These are phyloP conservation scores for Brachionichthys hirsutus DNA, from an alignment of 2,113 vertebrate genomes.

Conservation along the genomic window DNA sequence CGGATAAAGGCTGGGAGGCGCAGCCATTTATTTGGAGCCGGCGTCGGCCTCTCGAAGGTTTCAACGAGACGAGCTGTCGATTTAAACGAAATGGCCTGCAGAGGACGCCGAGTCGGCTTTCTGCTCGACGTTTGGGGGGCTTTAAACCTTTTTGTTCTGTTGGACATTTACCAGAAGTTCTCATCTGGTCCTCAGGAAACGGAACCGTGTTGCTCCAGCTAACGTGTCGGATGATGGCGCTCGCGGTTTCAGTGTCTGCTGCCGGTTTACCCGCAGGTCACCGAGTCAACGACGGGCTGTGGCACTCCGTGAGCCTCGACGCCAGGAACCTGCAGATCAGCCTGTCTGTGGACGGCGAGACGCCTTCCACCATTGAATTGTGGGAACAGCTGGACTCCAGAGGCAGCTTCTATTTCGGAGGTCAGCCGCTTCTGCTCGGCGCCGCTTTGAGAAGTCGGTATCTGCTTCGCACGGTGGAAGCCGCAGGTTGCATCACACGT, in stretches of 20 bases:
- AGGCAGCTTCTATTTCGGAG: constrained; percentile 90
- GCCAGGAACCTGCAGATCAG: constrained; percentile 83
- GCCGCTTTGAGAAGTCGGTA: neutral
- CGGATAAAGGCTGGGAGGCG: constrained; percentile 20
- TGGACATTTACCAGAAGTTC: too few relatives aligned
- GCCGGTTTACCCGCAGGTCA: constrained; percentile 74
- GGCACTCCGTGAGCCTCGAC: constrained; percentile 88
- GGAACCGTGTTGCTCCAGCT: too few relatives aligned
- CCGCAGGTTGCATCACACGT: constrained; percentile 1
- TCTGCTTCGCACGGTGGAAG: neutral
- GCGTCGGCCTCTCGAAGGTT: constrained; percentile 3
- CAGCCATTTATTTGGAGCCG: too few relatives aligned
- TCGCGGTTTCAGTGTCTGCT: too few relatives aligned
- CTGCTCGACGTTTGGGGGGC: neutral
- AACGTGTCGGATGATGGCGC: too few relatives aligned
- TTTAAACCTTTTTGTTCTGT: neutral
- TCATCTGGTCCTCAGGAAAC: too few relatives aligned
- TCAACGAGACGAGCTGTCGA: constrained; percentile 29
- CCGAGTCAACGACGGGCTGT: constrained; percentile 87
- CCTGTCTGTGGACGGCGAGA: constrained; percentile 84
- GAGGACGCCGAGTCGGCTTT: neutral
- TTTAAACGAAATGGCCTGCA: constrained; percentile 8
- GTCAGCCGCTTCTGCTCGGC: constrained; percentile 62
- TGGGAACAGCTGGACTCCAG: constrained; percentile 82
- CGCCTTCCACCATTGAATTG: constrained; percentile 79